phyloP scores from a whole-genome alignment of 2,797 vertebrate genomes.

The Neoniphon sammara region DNA sequence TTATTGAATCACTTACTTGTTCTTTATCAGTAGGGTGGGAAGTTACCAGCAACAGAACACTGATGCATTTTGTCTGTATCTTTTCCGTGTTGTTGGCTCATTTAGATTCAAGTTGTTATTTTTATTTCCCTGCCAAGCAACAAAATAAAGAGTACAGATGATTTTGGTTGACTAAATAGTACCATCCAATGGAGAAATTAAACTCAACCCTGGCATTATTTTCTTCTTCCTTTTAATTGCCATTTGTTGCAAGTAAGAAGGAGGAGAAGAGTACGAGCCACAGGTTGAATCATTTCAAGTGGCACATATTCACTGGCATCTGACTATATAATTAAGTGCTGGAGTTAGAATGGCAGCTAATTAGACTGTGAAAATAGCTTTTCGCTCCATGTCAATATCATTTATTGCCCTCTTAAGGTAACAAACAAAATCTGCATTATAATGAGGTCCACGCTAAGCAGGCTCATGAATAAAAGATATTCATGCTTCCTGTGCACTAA shows the following conservation, averaged over 20 bases:
- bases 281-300: conserved; percentile 20
- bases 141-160: no score
- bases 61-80: not conserved
- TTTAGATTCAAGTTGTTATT: no score
- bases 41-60: not conserved
- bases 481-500: conserved; percentile 14
- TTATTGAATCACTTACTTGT: conserved; percentile 37
- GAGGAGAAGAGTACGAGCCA: not conserved
- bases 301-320: not conserved
- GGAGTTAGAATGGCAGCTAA: conserved; percentile 20
- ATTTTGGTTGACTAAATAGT: not conserved
- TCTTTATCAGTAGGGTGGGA: conserved; percentile 21
- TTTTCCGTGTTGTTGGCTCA: no score
- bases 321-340: not conserved
- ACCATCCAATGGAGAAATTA: not conserved
- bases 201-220: not conserved
- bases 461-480: conserved; percentile 64
- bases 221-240: not conserved
- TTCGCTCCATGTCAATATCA: conserved; percentile 35
- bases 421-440: conserved; percentile 65
- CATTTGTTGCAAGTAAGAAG: not conserved
- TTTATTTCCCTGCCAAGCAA: no score
- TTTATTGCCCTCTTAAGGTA: conserved; percentile 50
- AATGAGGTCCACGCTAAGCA: conserved; percentile 33
- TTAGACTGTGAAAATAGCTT: conserved; percentile 46